Conservation (phyloP, 2,113 vertebrate genomes). For the Collichthys lucidus region DNA sequence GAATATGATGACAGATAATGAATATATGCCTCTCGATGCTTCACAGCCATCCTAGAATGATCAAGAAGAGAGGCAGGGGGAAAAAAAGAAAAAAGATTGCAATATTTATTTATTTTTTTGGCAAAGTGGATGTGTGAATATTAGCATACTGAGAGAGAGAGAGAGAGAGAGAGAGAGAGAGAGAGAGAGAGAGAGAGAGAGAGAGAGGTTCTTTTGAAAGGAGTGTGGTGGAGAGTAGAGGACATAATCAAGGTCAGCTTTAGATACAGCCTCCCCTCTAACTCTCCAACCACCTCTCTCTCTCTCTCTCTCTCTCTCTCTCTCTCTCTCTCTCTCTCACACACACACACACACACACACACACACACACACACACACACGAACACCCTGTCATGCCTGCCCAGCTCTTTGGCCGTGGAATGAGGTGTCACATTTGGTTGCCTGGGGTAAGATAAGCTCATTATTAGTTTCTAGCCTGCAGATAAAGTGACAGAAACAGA, state of each 20-base stretch:
- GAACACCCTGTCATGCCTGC: constrained; percentile 22
- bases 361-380: constrained; percentile 27
- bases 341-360: constrained; percentile 36
- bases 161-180: constrained; percentile 12
- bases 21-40: constrained; percentile 84
- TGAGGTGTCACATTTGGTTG: constrained; percentile 77
- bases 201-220: constrained; percentile 39
- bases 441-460: constrained; percentile 67
- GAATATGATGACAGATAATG: constrained; percentile 88
- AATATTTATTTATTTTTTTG: constrained; percentile 24
- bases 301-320: not conserved
- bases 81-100: constrained; percentile 43
- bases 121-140: constrained; percentile 60
- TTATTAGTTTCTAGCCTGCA: constrained; percentile 66
- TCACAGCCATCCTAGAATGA: constrained; percentile 68
- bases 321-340: constrained; percentile 9
- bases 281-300: constrained; percentile 42
- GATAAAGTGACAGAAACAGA: constrained; percentile 67
- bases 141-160: constrained; percentile 68
- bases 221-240: constrained; percentile 58
- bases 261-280: constrained; percentile 57
- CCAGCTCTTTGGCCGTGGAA: constrained; percentile 62
- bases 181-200: not conserved
- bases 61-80: constrained; percentile 61
- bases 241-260: constrained; percentile 80